phyloP scores from a whole-genome alignment of 1,140 invertebrate genomes.

The Psix sp. region DNA sequence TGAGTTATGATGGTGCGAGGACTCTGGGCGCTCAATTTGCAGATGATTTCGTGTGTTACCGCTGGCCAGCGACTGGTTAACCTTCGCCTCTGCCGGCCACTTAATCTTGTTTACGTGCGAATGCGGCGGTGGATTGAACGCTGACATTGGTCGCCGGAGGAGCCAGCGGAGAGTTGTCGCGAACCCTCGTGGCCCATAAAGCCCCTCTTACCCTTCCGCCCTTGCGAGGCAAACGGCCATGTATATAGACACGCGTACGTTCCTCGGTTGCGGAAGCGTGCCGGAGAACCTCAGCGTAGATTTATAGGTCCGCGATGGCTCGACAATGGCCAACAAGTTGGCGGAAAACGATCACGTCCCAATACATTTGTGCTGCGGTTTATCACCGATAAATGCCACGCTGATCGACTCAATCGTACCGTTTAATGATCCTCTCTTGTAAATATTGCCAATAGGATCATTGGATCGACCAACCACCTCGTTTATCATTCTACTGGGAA shows the following conservation, averaged over 20 bases:
- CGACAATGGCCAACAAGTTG: conserved; percentile 76
- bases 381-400: conserved; percentile 48
- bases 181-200: conserved; percentile 72
- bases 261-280: conserved; percentile 54
- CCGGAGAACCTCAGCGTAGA: conserved; percentile 63
- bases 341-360: conserved; percentile 69
- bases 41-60: conserved; percentile 79
- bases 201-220: conserved; percentile 59
- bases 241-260: conserved; percentile 54
- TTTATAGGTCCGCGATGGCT: conserved; percentile 73
- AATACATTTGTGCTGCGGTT: conserved; percentile 52
- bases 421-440: conserved; percentile 35
- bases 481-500: conserved; percentile 20
- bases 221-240: conserved; percentile 21
- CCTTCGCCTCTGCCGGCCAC: conserved; percentile 72
- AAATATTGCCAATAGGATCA: conserved; percentile 39
- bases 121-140: conserved; percentile 61
- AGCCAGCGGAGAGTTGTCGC: conserved; percentile 42
- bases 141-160: conserved; percentile 57
- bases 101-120: conserved; percentile 76
- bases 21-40: conserved; percentile 78
- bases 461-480: conserved; percentile 11
- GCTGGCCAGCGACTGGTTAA: conserved; percentile 74
- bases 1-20: conserved; percentile 75
- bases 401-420: conserved; percentile 24